These are phyloP conservation scores for Umimayanthus chanpuru DNA, from an alignment of 92 coral and sea anemone genomes.

Conservation along the genomic window DNA sequence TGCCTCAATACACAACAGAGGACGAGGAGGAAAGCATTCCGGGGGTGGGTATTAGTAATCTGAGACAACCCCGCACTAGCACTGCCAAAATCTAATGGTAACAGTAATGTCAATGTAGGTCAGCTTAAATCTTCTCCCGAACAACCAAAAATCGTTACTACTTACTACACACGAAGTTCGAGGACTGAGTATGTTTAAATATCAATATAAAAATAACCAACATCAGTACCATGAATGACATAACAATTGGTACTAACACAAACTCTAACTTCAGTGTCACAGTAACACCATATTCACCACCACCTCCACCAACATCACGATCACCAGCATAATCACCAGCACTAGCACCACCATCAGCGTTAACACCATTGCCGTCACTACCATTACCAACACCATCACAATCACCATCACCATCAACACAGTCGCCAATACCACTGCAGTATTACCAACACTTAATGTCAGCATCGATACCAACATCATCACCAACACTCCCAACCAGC, in stretches of 20 bases:
- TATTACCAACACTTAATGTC: neutral
- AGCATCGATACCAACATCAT: neutral
- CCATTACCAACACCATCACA: neutral
- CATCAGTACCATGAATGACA: neutral
- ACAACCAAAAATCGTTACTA: no score
- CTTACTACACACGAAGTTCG: no score
- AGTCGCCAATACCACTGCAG: no score
- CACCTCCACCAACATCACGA: neutral
- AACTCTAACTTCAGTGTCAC: neutral
- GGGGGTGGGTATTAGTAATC: constrained; percentile 12
- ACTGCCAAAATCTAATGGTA: neutral
- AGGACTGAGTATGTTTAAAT: no score
- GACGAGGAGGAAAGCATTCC: constrained; percentile 51
- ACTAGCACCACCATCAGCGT: neutral
- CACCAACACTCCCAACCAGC: no score
- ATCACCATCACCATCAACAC: neutral
- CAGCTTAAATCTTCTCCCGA: no score
- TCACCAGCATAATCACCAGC: neutral
- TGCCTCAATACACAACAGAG: constrained; percentile 72
- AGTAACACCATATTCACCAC: neutral
- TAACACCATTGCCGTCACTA: neutral
- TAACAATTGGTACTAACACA: no score
- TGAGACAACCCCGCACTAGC: neutral
- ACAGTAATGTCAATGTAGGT: no score
- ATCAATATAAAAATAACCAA: neutral